These are phyloP conservation scores for Spilogale gracilis DNA, from an alignment of 2,113 vertebrate species.

Conservation along the genomic window DNA sequence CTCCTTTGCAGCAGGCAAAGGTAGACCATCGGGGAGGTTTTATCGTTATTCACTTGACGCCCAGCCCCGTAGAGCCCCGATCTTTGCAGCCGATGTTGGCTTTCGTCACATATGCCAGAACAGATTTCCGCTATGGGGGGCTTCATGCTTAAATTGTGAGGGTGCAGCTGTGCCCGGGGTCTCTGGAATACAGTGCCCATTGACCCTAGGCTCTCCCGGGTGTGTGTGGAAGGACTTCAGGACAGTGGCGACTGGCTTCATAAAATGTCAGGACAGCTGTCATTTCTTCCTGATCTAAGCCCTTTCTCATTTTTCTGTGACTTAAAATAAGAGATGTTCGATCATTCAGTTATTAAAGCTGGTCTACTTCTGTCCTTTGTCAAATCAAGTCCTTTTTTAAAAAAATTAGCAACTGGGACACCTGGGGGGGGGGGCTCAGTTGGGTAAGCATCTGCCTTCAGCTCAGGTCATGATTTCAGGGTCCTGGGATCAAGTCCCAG, in stretches of 20 bases:
- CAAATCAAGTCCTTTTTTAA: neutral
- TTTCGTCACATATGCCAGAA: neutral
- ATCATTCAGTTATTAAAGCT: constrained; percentile 60
- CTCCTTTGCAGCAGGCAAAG: neutral
- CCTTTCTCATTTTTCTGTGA: neutral
- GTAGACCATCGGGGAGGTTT: neutral
- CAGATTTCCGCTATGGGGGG: neutral
- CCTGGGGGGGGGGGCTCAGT: neutral
- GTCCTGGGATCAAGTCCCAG: neutral
- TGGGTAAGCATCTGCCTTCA: accelerated
- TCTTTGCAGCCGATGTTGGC: neutral
- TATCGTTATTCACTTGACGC: neutral
- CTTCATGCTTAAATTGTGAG: neutral
- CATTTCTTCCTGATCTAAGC: neutral
- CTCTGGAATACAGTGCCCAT: neutral
- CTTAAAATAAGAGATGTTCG: neutral
- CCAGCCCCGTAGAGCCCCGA: neutral
- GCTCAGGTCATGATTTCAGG: neutral
- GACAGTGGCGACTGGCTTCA: neutral
- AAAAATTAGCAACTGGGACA: neutral
- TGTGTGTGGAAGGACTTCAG: neutral
- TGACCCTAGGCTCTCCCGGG: neutral
- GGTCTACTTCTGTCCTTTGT: neutral
- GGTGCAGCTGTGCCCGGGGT: neutral
- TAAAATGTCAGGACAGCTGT: constrained; percentile 44